A percentile compares a stretch with the other conserved stretches of the same genome.
Conservation (phyloP, 1,140 invertebrate species). For the Macrosteles quadrilineatus region DNA sequence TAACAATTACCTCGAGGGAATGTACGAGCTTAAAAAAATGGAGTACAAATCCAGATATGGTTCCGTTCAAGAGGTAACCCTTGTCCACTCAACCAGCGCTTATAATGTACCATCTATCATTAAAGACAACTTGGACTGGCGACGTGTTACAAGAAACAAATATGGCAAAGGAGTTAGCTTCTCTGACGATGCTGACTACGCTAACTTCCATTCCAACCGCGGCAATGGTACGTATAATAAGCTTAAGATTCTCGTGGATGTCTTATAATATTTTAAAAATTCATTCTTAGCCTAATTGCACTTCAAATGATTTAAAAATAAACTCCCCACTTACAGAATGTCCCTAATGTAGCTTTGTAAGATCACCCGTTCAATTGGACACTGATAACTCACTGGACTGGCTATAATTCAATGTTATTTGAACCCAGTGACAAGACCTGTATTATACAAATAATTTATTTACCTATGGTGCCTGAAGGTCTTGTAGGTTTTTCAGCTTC, state of each 20-base stretch:
- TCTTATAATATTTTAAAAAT: not conserved
- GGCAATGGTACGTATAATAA: constrained; percentile 19
- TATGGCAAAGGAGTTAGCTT: constrained; percentile 21
- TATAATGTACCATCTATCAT: constrained; percentile 2
- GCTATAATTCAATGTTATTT: too few relatives aligned
- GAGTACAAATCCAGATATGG: not conserved
- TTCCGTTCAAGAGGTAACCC: not conserved
- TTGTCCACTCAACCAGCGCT: not conserved
- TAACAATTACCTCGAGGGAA: not conserved
- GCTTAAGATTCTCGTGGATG: too few relatives aligned
- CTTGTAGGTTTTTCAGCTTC: too few relatives aligned
- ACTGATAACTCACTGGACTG: too few relatives aligned
- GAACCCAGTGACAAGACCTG: too few relatives aligned
- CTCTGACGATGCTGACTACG: constrained; percentile 13
- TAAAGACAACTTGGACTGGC: constrained; percentile 17
- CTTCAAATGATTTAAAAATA: too few relatives aligned
- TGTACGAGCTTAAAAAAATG: constrained; percentile 28
- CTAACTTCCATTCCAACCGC: not conserved
- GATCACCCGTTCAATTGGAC: too few relatives aligned
- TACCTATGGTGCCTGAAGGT: too few relatives aligned
- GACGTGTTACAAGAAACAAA: constrained; percentile 2
- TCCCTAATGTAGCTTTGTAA: too few relatives aligned
- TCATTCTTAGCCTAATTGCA: too few relatives aligned
- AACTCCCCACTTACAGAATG: too few relatives aligned
- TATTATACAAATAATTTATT: too few relatives aligned